These are phyloP conservation scores for Thaumatotibia leucotreta DNA, from an alignment of 1,140 invertebrate genomes.

Conservation along the genomic window DNA sequence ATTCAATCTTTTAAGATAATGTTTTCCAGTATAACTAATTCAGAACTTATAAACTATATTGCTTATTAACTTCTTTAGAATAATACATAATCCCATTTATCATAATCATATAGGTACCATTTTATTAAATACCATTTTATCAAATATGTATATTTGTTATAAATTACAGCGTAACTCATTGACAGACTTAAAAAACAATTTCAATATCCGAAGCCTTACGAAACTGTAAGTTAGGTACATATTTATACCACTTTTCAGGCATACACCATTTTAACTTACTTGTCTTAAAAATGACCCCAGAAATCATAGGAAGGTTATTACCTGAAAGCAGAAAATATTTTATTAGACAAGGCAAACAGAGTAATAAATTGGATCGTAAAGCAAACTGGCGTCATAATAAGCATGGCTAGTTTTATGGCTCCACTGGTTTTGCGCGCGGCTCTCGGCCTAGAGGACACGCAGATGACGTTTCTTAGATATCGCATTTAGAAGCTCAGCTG, in stretches of 20 bases:
- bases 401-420: conserved; percentile 8
- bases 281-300: neutral
- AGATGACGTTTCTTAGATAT: neutral
- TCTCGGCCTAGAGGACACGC: neutral
- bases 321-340: conserved; percentile 11
- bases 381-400: conserved; percentile 6
- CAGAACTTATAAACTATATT: too few relatives aligned
- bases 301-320: neutral
- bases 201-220: too few relatives aligned
- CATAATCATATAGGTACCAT: too few relatives aligned
- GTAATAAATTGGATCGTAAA: conserved; percentile 10
- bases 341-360: conserved; percentile 5
- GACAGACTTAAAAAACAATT: too few relatives aligned
- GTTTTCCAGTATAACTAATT: too few relatives aligned
- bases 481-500: neutral
- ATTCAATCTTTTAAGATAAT: too few relatives aligned
- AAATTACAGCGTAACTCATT: too few relatives aligned
- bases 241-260: neutral
- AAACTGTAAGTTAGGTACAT: too few relatives aligned
- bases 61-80: too few relatives aligned
- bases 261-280: neutral
- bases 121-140: too few relatives aligned
- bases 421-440: neutral
- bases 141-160: too few relatives aligned
- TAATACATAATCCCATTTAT: too few relatives aligned